Evolutionary conservation across 1,140 invertebrate species (phyloP).

Genomic region (Odontomachus brunneus): DNA sequence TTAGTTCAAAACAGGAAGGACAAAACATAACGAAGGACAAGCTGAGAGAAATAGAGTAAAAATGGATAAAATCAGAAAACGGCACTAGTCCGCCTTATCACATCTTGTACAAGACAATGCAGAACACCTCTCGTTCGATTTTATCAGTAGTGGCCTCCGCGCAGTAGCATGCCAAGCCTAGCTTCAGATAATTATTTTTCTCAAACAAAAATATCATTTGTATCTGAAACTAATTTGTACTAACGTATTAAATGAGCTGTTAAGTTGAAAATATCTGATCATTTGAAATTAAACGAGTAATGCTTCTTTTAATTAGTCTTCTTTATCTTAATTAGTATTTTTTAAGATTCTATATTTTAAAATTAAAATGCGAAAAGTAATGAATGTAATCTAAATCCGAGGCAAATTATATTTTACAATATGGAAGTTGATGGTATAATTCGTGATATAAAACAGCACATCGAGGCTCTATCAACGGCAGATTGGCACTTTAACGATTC

Average conservation of each 20-base stretch:
- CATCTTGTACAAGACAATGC: slow-evolving; percentile 15
- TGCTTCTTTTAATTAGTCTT: too few species aligned
- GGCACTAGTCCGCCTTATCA: slow-evolving; percentile 34
- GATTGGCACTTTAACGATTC: not conserved
- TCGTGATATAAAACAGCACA: not conserved
- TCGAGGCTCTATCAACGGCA: not conserved
- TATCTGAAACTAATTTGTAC: not conserved
- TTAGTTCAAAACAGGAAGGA: slow-evolving; percentile 17
- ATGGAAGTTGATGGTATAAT: not conserved
- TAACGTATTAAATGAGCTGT: not conserved
- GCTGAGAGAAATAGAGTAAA: not conserved
- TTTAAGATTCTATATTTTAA: too few species aligned
- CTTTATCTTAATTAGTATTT: too few species aligned
- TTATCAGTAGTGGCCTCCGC: not conserved
- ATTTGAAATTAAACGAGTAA: too few species aligned
- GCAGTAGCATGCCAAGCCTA: not conserved
- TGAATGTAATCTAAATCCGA: slow-evolving; percentile 18
- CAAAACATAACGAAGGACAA: not conserved
- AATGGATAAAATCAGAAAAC: slow-evolving; percentile 16
- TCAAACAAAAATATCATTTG: too few species aligned
- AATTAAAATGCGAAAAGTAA: not conserved
- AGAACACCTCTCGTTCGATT: slow-evolving; percentile 24
- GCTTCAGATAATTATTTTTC: not conserved
- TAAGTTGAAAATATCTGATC: too few species aligned
- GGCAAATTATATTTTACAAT: not conserved